A percentile compares a stretch with the other conserved stretches of the same genome.
Evolutionary conservation across 2,888 invertebrate genomes (phyloP).

Genomic region (Scaptomyza caliginosa): DNA sequence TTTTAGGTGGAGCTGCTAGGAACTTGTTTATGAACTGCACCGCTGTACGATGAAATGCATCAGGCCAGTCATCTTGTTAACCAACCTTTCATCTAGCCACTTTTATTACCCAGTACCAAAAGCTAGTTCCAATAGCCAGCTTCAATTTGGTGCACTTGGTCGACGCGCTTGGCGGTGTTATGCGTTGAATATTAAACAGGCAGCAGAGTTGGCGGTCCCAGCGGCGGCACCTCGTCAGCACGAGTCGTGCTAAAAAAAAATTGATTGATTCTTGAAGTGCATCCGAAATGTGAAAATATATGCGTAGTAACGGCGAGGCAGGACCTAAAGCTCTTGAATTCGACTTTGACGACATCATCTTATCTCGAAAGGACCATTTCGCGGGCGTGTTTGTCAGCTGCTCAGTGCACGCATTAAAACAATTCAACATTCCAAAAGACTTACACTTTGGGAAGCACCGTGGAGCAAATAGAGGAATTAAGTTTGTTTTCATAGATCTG

Average conservation of each 20-base stretch:
- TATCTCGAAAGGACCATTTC: conserved; percentile 4
- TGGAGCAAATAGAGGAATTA: too few species aligned
- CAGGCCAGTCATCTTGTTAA: conserved; percentile 15
- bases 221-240: conserved; percentile 72
- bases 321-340: conserved; percentile 17
- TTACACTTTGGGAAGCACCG: conserved; percentile 29
- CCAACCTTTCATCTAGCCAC: conserved; percentile 1
- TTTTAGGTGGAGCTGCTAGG: conserved; percentile 29
- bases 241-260: conserved; percentile 71
- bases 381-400: conserved; percentile 50
- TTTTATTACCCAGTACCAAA: conserved; percentile 43
- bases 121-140: conserved; percentile 25
- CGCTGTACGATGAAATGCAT: conserved; percentile 62
- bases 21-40: conserved; percentile 71
- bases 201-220: conserved; percentile 45
- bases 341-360: conserved; percentile 69
- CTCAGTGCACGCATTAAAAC: too few species aligned
- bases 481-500: too few species aligned
- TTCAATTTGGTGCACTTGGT: conserved; percentile 72
- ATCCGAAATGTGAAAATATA: conserved; percentile 22
- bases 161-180: conserved; percentile 69
- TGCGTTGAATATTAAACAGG: conserved; percentile 72
- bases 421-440: too few species aligned
- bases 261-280: conserved; percentile 73
- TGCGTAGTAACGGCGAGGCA: background rate